Conservation (phyloP, 2,797 vertebrate species). For the Hylomyscus alleni region DNA sequence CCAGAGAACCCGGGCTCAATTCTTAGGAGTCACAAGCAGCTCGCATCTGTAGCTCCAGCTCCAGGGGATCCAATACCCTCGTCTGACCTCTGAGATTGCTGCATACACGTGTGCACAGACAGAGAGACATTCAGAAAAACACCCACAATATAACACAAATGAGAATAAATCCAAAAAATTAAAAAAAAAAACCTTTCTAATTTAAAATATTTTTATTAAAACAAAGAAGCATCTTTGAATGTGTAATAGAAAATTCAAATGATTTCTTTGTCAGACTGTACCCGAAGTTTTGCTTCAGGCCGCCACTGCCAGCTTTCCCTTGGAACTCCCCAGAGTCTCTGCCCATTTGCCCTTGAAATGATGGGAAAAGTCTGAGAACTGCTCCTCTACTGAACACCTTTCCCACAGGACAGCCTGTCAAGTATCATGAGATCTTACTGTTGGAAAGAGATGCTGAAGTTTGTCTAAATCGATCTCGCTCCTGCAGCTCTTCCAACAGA, state of each 20-base stretch:
- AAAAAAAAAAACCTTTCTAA: constrained; percentile 19
- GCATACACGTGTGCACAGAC: background rate
- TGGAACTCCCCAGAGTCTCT: constrained; percentile 46
- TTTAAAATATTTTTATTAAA: constrained; percentile 62
- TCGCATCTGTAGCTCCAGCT: background rate
- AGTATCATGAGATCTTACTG: constrained; percentile 67
- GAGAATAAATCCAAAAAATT: background rate
- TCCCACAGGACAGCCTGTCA: constrained; percentile 37
- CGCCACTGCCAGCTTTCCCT: background rate
- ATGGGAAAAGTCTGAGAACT: constrained; percentile 16
- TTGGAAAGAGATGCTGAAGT: constrained; percentile 76
- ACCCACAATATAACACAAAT: background rate
- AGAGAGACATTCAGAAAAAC: background rate
- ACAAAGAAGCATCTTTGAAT: constrained; percentile 53
- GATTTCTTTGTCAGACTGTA: constrained; percentile 55
- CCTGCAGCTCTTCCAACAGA: constrained; percentile 68
- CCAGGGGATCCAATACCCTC: background rate
- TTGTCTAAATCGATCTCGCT: constrained; percentile 78
- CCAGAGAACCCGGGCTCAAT: background rate
- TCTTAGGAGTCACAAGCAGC: background rate
- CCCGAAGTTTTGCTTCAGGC: constrained; percentile 41
- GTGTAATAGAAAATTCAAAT: constrained; percentile 46
- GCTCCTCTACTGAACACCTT: constrained; percentile 21
- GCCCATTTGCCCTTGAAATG: constrained; percentile 58
- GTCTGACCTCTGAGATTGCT: background rate